Evolutionary conservation across 2,113 vertebrate genomes (phyloP), one percentile per base, ranked within the genome.

Genomic region (Zosterops pallidus): DNA sequence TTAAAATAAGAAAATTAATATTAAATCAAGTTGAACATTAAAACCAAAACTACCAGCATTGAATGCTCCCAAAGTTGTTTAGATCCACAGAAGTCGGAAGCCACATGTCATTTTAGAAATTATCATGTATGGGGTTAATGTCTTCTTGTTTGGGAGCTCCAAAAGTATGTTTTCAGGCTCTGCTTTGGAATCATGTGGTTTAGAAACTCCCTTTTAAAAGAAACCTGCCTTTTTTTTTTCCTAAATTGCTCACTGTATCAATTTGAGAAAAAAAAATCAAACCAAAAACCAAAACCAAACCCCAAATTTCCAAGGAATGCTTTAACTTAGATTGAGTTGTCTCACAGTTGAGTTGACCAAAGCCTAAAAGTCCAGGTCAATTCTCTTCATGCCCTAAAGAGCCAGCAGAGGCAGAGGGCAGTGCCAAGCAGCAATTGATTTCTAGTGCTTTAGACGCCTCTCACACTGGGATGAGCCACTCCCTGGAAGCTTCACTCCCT

Each of bases 1-100:
- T 96, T 92, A 91, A 94, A 92, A 84, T 70, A 81, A 75, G 59
- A 95, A 82, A 83, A 89, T 46, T 62, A 94, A 81, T 70, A 74
- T 76, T 91, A 94, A 91, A 75, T 65, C 74, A 84, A 87, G 41
- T 87, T 83, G 91, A 89, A 96, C 9, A 17, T 77, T 90, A 71
- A 94, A 89, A 82, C 28, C 44, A 89, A 86, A 81, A 71, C 47
- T 64, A 77, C 41, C 35, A 91, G n/a, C 69, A 80, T 63, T 56
- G 68, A 89, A 77, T 71, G 49, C 22, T 86, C 37, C 70, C 84
- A 35, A 75, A 64, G 39, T 55, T 81, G 68, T 59, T 78, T 35
- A 86, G 52, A 78, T n/a, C 60, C 84, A 77, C 29, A 65, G 28
- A 87, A 89, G 29, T 31, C 50, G 11, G 33, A 86, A 77, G 50